Percentiles rank a stretch among this genome's conserved stretches.
Evolutionary conservation across 2,113 vertebrate genomes (phyloP).

Genomic region (Pterocles orientalis): DNA sequence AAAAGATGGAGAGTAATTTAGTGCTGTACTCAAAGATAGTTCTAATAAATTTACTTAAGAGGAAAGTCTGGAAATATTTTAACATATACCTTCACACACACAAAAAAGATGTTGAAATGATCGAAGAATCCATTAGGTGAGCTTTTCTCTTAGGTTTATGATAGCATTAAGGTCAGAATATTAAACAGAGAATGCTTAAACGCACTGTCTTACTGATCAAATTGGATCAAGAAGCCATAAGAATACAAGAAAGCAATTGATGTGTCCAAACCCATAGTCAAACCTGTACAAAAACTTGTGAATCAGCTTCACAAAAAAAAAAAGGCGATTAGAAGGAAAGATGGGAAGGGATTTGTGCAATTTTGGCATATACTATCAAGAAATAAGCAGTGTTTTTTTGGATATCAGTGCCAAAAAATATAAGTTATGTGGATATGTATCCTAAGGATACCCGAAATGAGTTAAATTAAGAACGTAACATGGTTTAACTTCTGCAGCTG

Average conservation of each 20-base stretch:
- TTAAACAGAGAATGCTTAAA: neutral
- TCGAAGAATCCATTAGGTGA: neutral
- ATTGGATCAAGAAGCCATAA: neutral
- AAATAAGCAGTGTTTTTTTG: neutral
- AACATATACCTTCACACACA: neutral
- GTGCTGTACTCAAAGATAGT: fast-evolving
- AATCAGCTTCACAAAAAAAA: neutral
- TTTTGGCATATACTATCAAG: neutral
- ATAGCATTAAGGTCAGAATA: neutral
- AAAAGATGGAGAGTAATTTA: neutral
- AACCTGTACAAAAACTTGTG: neutral
- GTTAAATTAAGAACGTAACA: neutral
- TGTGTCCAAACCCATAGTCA: neutral
- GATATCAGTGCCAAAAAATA: neutral
- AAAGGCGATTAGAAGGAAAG: neutral
- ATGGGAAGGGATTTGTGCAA: neutral
- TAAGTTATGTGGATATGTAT: neutral
- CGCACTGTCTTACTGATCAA: neutral
- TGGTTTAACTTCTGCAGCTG: neutral
- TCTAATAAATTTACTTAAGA: neutral
- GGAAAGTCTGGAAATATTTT: neutral
- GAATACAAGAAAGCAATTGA: neutral
- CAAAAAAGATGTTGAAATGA: neutral
- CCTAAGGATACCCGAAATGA: neutral
- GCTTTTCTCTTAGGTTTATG: neutral